Percentiles rank a stretch among this genome's conserved stretches.
These are phyloP conservation scores for Telenomus remus DNA, from an alignment of 1,140 invertebrate genomes.

Conservation along the genomic window DNA sequence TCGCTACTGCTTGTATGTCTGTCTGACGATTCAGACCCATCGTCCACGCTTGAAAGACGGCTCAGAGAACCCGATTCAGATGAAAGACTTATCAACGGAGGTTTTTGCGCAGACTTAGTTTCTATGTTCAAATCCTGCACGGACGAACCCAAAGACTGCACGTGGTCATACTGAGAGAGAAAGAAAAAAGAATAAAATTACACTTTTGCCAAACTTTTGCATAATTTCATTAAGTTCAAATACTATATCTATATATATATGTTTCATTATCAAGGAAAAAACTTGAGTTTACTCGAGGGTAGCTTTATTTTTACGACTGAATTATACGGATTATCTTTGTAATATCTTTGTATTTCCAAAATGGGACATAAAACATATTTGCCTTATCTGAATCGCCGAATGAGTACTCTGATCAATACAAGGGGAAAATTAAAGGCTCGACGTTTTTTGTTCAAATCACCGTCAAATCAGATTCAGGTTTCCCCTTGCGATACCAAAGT, in stretches of 20 bases:
- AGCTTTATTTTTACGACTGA: too few relatives aligned
- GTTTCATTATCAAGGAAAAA: too few relatives aligned
- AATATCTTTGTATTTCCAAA: too few relatives aligned
- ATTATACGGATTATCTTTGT: too few relatives aligned
- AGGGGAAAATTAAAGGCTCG: constrained; percentile 6
- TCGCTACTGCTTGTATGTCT: constrained; percentile 32
- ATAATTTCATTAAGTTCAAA: background rate
- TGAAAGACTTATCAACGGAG: constrained; percentile 30
- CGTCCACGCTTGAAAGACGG: constrained; percentile 19
- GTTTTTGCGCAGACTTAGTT: background rate
- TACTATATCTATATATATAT: too few relatives aligned
- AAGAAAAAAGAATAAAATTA: background rate
- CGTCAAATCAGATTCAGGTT: constrained; percentile 13
- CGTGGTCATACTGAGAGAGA: constrained; percentile 20
- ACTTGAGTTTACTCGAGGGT: too few relatives aligned
- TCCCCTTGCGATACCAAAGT: background rate
- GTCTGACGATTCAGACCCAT: constrained; percentile 23
- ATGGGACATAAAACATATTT: too few relatives aligned
- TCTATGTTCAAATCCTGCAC: constrained; percentile 25
- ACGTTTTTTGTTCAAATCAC: constrained; percentile 11
- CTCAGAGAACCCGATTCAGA: constrained; percentile 17
- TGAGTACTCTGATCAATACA: background rate
- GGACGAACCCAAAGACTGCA: constrained; percentile 16
- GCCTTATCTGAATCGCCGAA: too few relatives aligned
- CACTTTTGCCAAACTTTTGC: background rate